Base-by-base conservation (phyloP, 2,888 invertebrate species). In the Nymphalis c-album region DNA sequence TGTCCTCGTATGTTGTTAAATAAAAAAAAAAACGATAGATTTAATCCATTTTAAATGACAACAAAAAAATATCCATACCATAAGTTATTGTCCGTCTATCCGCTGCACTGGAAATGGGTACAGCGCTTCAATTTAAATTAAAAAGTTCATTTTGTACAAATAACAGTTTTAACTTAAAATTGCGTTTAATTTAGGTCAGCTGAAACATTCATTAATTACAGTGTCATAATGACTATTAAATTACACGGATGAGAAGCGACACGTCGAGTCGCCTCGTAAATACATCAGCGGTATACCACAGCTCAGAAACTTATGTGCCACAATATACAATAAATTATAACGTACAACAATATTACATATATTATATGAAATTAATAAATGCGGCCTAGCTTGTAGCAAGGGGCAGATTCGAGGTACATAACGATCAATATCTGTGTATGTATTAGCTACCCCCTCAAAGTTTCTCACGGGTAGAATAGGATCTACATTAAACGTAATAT, bases 171-270 rank as follows among this genome's bases (percentile, higher is more conserved):
- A 73, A 74, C 70, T 68, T 74, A 71, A 74, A 76, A 75, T 76
- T 73, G 63, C 70, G 70, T 76, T 76, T 71, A 74, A 77, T 76
- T 73, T 75, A 75, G 77, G 77, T 77, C 75, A 74, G 73, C 73
- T 74, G 77, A 76, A 80, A 81, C 76, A 77, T 76, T 81, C 81
- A 83, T 86, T 85, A 84, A 85, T 85, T 85, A 82, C 80, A 71
- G 80, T 78, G 80, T 85, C 81, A 86, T 85, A 85, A 85, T 84
- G 77, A 80, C 78, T 82, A 86, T 86, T 84, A 85, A 86, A 87
- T 87, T 85, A 82, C 81, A 81, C 80, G 85, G 83, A 78, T 80
- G 84, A 80, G 78, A 69, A 71, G 78, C 78, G 79, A 78, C 79
- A 79, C 80, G 83, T 83, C 81, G 77, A 71, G 76, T 75, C 77